Evolutionary conservation across 2,113 vertebrate genomes (phyloP).

Genomic region (Chionodraco myersi): DNA sequence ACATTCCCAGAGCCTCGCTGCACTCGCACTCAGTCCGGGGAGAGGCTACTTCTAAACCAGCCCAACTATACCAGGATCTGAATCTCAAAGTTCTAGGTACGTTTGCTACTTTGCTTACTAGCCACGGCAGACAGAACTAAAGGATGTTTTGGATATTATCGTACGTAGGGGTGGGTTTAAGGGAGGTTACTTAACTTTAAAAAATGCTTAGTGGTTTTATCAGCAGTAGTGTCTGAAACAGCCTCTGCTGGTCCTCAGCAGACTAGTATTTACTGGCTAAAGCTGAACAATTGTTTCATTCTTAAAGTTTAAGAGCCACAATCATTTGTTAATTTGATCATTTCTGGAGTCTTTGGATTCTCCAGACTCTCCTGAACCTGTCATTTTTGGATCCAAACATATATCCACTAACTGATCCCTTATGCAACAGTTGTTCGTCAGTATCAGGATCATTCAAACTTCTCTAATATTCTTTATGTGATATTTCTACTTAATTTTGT

Average conservation of each 20-base stretch:
- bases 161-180: neutral
- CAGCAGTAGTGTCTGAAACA: neutral
- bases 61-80: neutral
- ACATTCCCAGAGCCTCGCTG: constrained; percentile 57
- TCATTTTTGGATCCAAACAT: neutral
- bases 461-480: too few relatives aligned
- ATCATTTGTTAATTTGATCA: neutral
- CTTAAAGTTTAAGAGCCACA: neutral
- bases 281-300: neutral
- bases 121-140: too few relatives aligned
- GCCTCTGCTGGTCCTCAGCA: neutral
- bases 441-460: too few relatives aligned
- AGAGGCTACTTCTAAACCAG: neutral
- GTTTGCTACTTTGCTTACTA: neutral
- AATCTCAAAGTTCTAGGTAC: constrained; percentile 19
- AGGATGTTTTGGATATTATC: neutral
- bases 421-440: too few relatives aligned
- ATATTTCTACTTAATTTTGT: too few relatives aligned
- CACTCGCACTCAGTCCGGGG: neutral
- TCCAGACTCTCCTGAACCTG: neutral
- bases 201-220: neutral
- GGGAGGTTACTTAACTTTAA: neutral
- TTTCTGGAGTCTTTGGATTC: neutral
- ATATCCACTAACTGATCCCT: too few relatives aligned
- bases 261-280: neutral